Base-by-base conservation (phyloP, 2,888 invertebrate species). In the Azorinus chamasolen region DNA sequence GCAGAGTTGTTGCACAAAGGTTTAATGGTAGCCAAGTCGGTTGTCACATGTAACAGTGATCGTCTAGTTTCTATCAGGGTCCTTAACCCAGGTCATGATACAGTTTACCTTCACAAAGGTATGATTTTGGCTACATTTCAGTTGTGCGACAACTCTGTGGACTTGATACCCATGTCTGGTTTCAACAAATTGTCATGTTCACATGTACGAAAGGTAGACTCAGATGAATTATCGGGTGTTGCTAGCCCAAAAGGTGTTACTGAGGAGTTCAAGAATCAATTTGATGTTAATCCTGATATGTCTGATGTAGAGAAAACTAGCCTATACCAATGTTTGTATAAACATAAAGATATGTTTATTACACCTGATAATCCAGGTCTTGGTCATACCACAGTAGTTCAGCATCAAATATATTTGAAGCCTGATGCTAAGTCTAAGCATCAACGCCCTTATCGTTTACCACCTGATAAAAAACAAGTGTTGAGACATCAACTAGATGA, bases 401-500 rank as follows among this genome's bases (percentile, higher is more conserved):
- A 71, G 18, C 66, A 71, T 51, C n/a, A 45, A n/a, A 66, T 76
- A 55, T 22, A 20, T 69, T n/a, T n/a, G n/a, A n/a, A n/a, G n/a
- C n/a, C n/a, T n/a, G n/a, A n/a, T n/a, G n/a, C n/a, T n/a, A n/a
- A n/a, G n/a, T n/a, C n/a, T n/a, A n/a, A n/a, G n/a, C n/a, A n/a
- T n/a, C n/a, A n/a, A n/a, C n/a, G n/a, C n/a, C n/a, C n/a, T n/a
- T n/a, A n/a, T n/a, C n/a, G n/a, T n/a, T n/a, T n/a, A n/a, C n/a
- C n/a, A n/a, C n/a, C n/a, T n/a, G n/a, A n/a, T n/a, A n/a, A n/a
- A n/a, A n/a, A n/a, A n/a, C n/a, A n/a, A n/a, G n/a, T 64, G 27
- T 39, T 75, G 22, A 32, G 64, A 16, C 65, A 76, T 64, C 75
- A 76, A 39, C 41, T 76, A 24, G 61, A 76, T 65, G 65, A 70